These are phyloP conservation scores for Nothoprocta pentlandii DNA, from an alignment of 2,113 vertebrate genomes.

Conservation along the genomic window DNA sequence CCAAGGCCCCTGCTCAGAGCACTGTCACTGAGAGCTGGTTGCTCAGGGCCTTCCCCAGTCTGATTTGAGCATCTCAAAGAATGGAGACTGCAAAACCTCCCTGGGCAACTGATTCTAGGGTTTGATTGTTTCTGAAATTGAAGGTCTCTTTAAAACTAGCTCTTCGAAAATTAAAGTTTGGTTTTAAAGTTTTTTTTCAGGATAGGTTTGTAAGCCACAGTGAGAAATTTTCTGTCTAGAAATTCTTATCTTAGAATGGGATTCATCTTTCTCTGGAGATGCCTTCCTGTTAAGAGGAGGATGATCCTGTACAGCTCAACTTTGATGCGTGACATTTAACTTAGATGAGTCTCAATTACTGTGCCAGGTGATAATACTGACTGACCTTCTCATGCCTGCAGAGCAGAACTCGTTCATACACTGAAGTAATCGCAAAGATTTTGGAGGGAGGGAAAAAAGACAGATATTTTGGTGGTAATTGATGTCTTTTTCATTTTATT, in stretches of 20 bases:
- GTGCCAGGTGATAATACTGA: neutral
- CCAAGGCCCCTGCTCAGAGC: neutral
- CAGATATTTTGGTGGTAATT: neutral
- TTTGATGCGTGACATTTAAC: neutral
- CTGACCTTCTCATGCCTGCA: neutral
- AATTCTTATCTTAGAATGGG: neutral
- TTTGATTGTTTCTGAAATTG: neutral
- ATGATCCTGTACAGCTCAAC: neutral
- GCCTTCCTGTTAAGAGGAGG: neutral
- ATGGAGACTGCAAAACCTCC: neutral
- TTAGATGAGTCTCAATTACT: neutral
- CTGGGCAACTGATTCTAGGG: neutral
- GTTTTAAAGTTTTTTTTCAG: neutral
- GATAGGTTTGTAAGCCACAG: neutral
- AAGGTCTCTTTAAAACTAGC: neutral
- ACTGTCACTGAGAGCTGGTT: neutral
- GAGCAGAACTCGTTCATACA: neutral
- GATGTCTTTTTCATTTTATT: constrained; percentile 51
- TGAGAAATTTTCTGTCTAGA: neutral
- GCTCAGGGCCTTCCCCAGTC: neutral
- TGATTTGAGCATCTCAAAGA: neutral
- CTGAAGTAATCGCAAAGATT: neutral
- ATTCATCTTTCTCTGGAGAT: neutral
- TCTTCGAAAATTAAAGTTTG: neutral
- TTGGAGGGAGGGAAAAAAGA: neutral